Conservation (phyloP, 2,113 vertebrate species). For the Phalacrocorax carbo region DNA sequence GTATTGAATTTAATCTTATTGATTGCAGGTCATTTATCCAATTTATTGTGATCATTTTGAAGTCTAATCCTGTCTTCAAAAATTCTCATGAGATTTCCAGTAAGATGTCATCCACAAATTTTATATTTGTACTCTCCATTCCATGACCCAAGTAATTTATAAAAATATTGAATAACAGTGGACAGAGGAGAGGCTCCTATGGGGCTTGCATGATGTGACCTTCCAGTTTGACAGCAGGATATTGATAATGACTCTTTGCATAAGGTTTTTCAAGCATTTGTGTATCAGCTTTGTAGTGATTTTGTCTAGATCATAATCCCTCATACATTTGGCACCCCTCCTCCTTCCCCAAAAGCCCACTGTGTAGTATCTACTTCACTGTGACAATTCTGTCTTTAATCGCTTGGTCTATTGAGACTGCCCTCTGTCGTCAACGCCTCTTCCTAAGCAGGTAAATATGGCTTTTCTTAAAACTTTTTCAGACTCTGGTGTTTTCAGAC, state of each 20-base stretch:
- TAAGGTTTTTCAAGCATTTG: neutral
- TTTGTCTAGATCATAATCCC: neutral
- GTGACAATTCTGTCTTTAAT: neutral
- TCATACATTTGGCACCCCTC: neutral
- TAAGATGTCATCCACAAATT: neutral
- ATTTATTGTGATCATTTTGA: constrained; percentile 11
- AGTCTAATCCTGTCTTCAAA: neutral
- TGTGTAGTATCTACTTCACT: neutral
- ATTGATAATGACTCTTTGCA: neutral
- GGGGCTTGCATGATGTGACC: neutral
- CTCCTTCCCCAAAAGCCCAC: neutral
- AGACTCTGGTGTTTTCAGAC: neutral
- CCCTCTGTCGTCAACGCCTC: neutral
- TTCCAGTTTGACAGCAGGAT: neutral
- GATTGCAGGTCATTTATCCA: constrained; percentile 18
- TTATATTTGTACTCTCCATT: neutral
- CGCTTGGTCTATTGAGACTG: neutral
- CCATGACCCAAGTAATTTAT: neutral
- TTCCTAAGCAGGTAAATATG: neutral
- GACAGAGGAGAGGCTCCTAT: neutral
- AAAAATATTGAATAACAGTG: neutral
- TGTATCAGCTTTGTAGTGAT: neutral
- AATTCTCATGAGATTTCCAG: neutral
- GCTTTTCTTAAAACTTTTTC: neutral
- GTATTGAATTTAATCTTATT: neutral